phyloP scores from a whole-genome alignment of 2,888 invertebrate genomes.

The Leptarthrus brevirostris region DNA sequence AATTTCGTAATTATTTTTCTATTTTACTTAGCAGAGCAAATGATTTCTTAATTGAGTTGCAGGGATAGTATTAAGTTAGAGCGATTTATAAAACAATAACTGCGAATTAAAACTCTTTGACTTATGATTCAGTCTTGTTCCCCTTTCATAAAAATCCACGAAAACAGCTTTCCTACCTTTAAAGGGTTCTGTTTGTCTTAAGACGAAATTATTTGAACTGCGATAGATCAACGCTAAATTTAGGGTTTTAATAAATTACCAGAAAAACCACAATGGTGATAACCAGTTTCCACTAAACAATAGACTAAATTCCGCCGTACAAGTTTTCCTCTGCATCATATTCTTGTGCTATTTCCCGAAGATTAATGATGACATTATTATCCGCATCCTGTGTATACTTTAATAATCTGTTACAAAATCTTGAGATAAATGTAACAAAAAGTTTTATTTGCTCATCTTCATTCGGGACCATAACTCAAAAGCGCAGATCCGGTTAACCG shows the following conservation, averaged over 20 bases:
- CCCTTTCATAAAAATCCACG: too few relatives aligned
- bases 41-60: neutral
- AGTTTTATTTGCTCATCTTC: conserved; percentile 41
- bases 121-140: too few relatives aligned
- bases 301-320: neutral
- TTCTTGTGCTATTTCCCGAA: conserved; percentile 7
- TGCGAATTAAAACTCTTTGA: too few relatives aligned
- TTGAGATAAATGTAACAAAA: conserved; percentile 38
- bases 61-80: too few relatives aligned
- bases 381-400: conserved; percentile 34
- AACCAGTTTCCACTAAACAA: conserved; percentile 21
- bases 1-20: conserved; percentile 43
- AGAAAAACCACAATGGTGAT: conserved; percentile 17
- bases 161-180: too few relatives aligned
- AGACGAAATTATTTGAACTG: too few relatives aligned
- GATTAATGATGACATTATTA: conserved; percentile 48
- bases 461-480: conserved; percentile 46
- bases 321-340: conserved; percentile 9
- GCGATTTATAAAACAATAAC: too few relatives aligned
- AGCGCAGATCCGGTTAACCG: conserved; percentile 46
- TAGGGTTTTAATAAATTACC: neutral
- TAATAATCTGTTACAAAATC: conserved; percentile 49
- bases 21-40: conserved; percentile 16
- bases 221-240: too few relatives aligned
- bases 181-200: too few relatives aligned